Conservation (phyloP, 2,888 invertebrate species). For the Xylophagus ater region DNA sequence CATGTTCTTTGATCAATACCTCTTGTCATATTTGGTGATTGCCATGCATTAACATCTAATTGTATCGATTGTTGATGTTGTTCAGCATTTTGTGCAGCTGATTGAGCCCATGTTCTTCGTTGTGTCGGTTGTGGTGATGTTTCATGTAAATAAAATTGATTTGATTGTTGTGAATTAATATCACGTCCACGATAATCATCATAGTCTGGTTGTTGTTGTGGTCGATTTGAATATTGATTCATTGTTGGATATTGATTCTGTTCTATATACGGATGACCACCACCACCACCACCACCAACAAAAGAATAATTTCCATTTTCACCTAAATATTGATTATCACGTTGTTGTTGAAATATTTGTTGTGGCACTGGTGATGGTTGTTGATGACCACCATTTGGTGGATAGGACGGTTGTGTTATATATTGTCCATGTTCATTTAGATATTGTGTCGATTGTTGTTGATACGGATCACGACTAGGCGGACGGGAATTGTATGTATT, state of each 20-base stretch:
- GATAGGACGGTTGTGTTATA: constrained; percentile 34
- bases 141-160: constrained; percentile 69
- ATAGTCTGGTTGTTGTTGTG: constrained; percentile 41
- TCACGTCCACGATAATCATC: constrained; percentile 36
- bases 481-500: constrained; percentile 35
- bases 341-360: constrained; percentile 41
- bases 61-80: constrained; percentile 29
- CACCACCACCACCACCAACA: constrained; percentile 15
- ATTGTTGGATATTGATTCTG: constrained; percentile 21
- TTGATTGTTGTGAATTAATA: constrained; percentile 36
- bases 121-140: constrained; percentile 44
- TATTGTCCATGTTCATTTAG: constrained; percentile 38
- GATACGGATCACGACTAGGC: constrained; percentile 37
- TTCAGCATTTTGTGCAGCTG: constrained; percentile 30
- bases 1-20: constrained; percentile 39
- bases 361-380: constrained; percentile 43
- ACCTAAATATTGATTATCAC: constrained; percentile 43
- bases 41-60: constrained; percentile 36
- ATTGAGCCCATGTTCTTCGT: constrained; percentile 58
- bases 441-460: constrained; percentile 35
- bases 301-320: too few species aligned
- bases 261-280: constrained; percentile 17
- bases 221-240: constrained; percentile 28
- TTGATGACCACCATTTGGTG: constrained; percentile 42
- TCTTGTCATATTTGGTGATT: constrained; percentile 29